phyloP scores from a whole-genome alignment of 2,888 invertebrate species.

The Biston stratarius region DNA sequence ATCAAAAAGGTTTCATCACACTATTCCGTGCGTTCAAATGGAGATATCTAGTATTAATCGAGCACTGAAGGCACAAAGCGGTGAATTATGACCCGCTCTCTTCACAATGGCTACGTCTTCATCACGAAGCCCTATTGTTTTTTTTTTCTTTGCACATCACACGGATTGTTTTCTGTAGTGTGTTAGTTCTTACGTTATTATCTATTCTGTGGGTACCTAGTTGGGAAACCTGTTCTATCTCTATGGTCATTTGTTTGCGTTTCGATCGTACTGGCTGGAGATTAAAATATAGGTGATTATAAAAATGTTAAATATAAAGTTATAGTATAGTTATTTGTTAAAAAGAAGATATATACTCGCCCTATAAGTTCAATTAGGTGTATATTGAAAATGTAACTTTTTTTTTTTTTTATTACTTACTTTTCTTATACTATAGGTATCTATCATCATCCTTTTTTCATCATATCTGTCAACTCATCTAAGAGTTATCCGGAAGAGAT shows the following conservation, averaged over 20 bases:
- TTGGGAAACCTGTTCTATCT: conserved; percentile 80
- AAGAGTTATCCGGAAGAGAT: too few species aligned
- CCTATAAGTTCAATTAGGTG: too few species aligned
- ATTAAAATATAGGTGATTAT: conserved; percentile 52
- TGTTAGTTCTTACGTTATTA: conserved; percentile 65
- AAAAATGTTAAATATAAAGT: conserved; percentile 31
- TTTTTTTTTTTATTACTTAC: too few species aligned
- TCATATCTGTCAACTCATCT: too few species aligned
- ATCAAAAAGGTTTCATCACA: conserved; percentile 84
- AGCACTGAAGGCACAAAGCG: conserved; percentile 82
- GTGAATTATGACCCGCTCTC: conserved; percentile 84
- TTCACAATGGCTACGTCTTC: conserved; percentile 86
- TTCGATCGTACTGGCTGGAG: conserved; percentile 55
- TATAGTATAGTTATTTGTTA: too few species aligned
- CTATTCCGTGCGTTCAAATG: conserved; percentile 78
- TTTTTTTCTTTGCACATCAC: conserved; percentile 79
- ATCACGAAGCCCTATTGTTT: conserved; percentile 83
- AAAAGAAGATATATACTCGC: too few species aligned
- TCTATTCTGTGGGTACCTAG: conserved; percentile 53
- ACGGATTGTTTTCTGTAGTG: conserved; percentile 83
- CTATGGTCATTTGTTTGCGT: conserved; percentile 71
- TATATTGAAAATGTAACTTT: too few species aligned
- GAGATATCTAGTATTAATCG: conserved; percentile 87
- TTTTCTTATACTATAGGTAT: too few species aligned
- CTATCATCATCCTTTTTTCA: too few species aligned